phyloP scores from a whole-genome alignment of 2,113 vertebrate genomes.

The Daubentonia madagascariensis region DNA sequence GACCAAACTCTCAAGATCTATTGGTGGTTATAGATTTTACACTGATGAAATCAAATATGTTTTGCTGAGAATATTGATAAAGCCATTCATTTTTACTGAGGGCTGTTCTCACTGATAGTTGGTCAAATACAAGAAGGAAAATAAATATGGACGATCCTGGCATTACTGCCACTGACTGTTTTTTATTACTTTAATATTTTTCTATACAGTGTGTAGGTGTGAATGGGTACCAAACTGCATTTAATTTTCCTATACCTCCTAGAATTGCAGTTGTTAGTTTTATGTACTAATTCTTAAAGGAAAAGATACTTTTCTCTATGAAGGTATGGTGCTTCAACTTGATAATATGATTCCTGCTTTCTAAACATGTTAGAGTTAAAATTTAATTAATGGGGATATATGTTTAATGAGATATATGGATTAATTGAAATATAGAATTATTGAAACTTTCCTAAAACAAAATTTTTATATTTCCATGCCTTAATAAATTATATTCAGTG shows the following conservation, averaged over 20 bases:
- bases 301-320: slow-evolving; percentile 40
- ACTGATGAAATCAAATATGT: slow-evolving; percentile 27
- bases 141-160: slow-evolving; percentile 50
- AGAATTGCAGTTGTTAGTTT: slow-evolving; percentile 11
- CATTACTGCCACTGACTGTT: neutral
- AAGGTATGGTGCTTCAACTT: neutral
- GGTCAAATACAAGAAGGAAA: neutral
- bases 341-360: slow-evolving; percentile 19
- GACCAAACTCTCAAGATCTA: slow-evolving; percentile 4
- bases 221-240: neutral
- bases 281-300: slow-evolving; percentile 33
- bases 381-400: slow-evolving; percentile 32
- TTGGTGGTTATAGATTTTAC: slow-evolving; percentile 14
- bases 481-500: slow-evolving; percentile 32
- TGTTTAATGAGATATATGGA: slow-evolving; percentile 30
- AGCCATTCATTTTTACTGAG: slow-evolving; percentile 21
- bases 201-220: neutral
- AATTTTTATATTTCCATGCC: slow-evolving; percentile 8
- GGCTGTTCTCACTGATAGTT: neutral
- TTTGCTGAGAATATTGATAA: slow-evolving; percentile 56
- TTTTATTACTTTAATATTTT: slow-evolving; percentile 63
- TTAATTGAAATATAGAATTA: slow-evolving; percentile 53
- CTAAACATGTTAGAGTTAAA: neutral
- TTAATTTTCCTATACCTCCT: slow-evolving; percentile 24
- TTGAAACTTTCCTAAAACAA: slow-evolving; percentile 41